Evolutionary conservation across 2,888 invertebrate genomes (phyloP).

Genomic region (Trichacis sp.): DNA sequence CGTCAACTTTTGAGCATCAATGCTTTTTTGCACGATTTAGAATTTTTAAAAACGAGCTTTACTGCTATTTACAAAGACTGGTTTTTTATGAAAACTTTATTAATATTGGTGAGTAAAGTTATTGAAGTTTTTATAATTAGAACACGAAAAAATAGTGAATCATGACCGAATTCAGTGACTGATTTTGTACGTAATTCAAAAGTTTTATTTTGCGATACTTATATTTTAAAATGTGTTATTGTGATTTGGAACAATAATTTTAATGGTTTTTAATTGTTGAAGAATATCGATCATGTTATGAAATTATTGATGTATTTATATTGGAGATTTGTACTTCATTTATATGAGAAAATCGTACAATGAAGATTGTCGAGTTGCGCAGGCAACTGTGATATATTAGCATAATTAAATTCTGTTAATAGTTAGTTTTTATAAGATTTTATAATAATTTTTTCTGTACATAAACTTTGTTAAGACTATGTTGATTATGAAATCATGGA

Average conservation of each 20-base stretch:
- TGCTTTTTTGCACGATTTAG: not conserved
- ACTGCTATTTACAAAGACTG: too few relatives aligned
- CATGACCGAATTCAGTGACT: too few relatives aligned
- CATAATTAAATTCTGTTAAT: conserved; percentile 50
- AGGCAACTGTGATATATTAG: conserved; percentile 64
- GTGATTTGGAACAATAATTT: too few relatives aligned
- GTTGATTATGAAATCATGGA: not conserved
- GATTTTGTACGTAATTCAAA: too few relatives aligned
- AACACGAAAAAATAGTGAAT: too few relatives aligned
- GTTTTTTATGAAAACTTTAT: too few relatives aligned
- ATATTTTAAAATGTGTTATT: too few relatives aligned
- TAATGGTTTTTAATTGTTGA: not conserved
- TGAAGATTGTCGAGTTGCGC: conserved; percentile 50
- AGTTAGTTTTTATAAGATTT: conserved; percentile 35
- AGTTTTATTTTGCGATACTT: too few relatives aligned
- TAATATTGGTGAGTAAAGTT: too few relatives aligned
- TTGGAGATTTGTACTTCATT: conserved; percentile 8
- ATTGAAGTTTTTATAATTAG: too few relatives aligned
- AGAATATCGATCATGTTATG: too few relatives aligned
- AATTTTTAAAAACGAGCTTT: too few relatives aligned
- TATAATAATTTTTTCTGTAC: conserved; percentile 42
- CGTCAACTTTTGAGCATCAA: not conserved
- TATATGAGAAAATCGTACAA: conserved; percentile 39
- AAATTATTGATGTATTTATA: conserved; percentile 10
- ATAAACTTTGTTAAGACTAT: conserved; percentile 42